A percentile compares a stretch with the other conserved stretches of the same genome.
Conservation (phyloP, 2,113 vertebrate species). For the Raja brachyura region DNA sequence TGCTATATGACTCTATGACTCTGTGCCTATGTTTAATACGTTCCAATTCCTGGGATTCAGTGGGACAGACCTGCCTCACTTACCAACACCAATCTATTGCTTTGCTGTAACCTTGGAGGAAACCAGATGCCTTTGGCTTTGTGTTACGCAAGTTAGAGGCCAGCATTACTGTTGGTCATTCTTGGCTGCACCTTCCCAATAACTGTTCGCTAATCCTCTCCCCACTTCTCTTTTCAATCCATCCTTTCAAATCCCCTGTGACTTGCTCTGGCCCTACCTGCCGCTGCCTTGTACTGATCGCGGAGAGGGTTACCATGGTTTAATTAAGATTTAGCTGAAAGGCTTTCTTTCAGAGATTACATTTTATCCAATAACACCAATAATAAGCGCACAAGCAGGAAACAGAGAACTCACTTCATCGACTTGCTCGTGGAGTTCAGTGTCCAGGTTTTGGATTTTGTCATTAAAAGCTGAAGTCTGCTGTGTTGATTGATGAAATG, state of each 20-base stretch:
- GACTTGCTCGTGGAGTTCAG: not conserved
- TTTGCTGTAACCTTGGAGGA: not conserved
- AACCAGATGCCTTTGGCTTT: not conserved
- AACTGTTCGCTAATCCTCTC: not conserved
- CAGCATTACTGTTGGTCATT: not conserved
- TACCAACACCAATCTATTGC: not conserved
- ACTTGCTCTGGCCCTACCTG: not conserved
- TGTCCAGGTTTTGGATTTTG: not conserved
- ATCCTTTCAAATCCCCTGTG: not conserved
- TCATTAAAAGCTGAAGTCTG: not conserved
- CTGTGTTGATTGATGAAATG: not conserved
- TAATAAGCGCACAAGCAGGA: not conserved
- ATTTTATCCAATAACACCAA: not conserved
- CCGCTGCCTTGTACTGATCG: not conserved
- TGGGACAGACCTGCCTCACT: no score
- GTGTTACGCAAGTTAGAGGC: not conserved
- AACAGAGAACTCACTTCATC: not conserved
- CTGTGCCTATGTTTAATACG: no score
- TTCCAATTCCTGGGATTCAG: no score
- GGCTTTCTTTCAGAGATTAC: not conserved
- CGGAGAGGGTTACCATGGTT: not conserved
- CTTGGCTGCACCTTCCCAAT: not conserved
- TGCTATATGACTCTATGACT: no score
- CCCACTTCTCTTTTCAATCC: not conserved
- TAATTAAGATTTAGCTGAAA: slow-evolving; percentile 1